Evolutionary conservation across 2,797 vertebrate genomes (phyloP), one percentile per base, ranked within the genome.

Genomic region (Phataginus tricuspis): DNA sequence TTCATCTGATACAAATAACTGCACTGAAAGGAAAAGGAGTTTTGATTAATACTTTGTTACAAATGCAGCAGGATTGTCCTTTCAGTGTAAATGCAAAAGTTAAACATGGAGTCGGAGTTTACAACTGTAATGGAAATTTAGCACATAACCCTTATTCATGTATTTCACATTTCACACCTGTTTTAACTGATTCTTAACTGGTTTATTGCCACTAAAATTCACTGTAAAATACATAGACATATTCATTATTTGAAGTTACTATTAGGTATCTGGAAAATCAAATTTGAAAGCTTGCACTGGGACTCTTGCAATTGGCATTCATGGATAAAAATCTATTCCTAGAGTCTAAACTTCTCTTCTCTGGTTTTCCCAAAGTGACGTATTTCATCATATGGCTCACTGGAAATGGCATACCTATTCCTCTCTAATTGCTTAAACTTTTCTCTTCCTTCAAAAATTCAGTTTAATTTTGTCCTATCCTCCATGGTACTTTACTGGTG

Each of bases 1-100:
- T 90, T 87, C 51, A 82, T 79, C 77, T 96, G 72, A 89, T 97
- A 96, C 31, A 96, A 61, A 71, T 59, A 94, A 9, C 55, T 86
- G 21, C 27, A 42, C 2, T 83, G 57, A 96, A 82, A 59, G 45
- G 12, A 86, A n/a, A 21, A 59, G 14, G 1, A 84, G 2, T 37
- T 75, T 93, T 96, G 55, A 64, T 86, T 69, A 96, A 87, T 82
- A 80, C 2, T 66, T 13, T 91, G 86, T 82, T 77, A 66, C 37
- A 79, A 88, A 95, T 86, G 27, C 57, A 51, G 29, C 25, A 59
- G 64, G 78, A 63, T 25, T 78, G 49, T 51, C 15, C 31, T 74
- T 91, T 61, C 39, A 80, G 6, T 69, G 0, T 69, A 66, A 78
- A 34, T 85, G 42, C 15, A 55, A 86, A 84, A 68, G 45, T 23